A percentile compares a stretch with the other conserved stretches of the same genome.
These are phyloP conservation scores for Molossus alvarezi DNA, from an alignment of 2,797 vertebrate species.

Conservation along the genomic window DNA sequence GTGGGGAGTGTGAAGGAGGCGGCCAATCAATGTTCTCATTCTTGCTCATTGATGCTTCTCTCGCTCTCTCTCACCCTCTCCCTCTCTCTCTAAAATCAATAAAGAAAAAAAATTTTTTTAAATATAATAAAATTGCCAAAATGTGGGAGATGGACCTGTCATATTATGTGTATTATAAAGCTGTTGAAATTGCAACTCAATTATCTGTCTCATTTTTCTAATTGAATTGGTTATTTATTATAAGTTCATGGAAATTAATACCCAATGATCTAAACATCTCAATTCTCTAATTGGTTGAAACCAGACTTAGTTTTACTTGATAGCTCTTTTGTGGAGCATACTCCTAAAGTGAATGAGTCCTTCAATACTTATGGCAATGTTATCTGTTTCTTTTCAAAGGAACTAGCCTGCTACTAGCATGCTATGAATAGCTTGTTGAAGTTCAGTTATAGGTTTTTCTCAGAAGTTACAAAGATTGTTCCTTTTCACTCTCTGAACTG, in stretches of 20 bases:
- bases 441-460: neutral
- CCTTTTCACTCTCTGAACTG: neutral
- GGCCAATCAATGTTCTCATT: too few relatives aligned
- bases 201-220: neutral
- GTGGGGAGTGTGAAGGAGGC: too few relatives aligned
- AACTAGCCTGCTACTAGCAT: neutral
- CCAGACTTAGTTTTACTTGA: neutral
- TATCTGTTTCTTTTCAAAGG: neutral
- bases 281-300: slow-evolving; percentile 31
- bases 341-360: neutral
- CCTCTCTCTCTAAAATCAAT: too few relatives aligned
- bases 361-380: neutral
- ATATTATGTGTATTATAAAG: neutral
- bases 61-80: too few relatives aligned
- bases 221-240: neutral
- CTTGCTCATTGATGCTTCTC: too few relatives aligned
- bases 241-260: neutral
- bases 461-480: neutral
- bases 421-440: neutral
- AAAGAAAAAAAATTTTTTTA: too few relatives aligned
- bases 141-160: neutral
- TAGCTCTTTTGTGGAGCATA: neutral
- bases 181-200: neutral
- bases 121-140: neutral
- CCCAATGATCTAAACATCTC: neutral